These are phyloP conservation scores for Nothura maculosa DNA, from an alignment of 2,797 vertebrate species.

Conservation along the genomic window DNA sequence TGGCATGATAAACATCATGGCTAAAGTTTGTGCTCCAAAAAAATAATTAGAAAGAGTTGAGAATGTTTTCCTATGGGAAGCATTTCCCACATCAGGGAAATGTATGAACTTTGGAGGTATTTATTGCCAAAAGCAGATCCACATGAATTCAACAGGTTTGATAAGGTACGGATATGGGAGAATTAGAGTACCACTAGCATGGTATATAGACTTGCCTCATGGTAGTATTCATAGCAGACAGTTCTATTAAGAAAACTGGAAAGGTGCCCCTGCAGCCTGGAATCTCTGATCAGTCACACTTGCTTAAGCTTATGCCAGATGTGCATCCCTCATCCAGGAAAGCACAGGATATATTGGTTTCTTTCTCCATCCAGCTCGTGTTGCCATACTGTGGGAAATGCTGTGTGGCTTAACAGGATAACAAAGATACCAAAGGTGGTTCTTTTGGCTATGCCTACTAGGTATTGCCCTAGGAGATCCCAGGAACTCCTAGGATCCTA, in stretches of 20 bases:
- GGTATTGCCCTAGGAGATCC: neutral
- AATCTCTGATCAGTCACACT: fast-evolving
- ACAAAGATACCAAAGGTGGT: neutral
- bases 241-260: neutral
- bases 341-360: neutral
- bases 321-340: fast-evolving
- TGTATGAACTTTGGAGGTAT: neutral
- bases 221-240: neutral
- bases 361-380: neutral
- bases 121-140: neutral
- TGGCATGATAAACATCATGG: neutral
- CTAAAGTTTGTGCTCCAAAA: neutral
- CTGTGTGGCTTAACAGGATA: neutral
- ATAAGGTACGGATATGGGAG: neutral
- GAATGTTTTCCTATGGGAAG: neutral
- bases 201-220: neutral
- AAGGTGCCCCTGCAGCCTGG: neutral
- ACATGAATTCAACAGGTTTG: neutral
- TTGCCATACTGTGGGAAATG: neutral
- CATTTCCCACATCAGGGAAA: neutral
- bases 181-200: neutral
- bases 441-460: neutral
- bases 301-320: fast-evolving
- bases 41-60: neutral
- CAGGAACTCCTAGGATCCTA: too few relatives aligned